Base-by-base conservation (phyloP, 2,888 invertebrate genomes). In the Acronicta leporina region DNA sequence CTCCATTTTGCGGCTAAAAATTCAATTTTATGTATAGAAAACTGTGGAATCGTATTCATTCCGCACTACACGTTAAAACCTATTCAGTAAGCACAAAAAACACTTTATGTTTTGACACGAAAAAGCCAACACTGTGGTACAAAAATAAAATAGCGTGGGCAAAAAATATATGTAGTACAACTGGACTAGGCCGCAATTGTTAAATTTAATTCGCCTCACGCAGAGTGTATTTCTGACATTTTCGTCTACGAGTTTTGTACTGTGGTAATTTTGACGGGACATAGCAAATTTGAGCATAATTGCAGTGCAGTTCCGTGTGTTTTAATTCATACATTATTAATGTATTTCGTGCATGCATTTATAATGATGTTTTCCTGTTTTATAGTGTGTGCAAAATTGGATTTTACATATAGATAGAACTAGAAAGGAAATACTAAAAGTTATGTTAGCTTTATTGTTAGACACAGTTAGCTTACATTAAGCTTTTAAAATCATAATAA, bases 171-270 rank as follows among this genome's bases (percentile, higher is more conserved):
- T 43, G 33, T 38, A 38, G 41, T 50, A 60, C 43, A 57, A 50
- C 58, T 60, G 63, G 68, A 68, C 52, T 43, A 60, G 59, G 48
- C 64, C 70, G 38, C 62, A 77, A 75, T 76, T 55, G 75, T 68
- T 70, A 60, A 80, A 81, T 79, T 74, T 66, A 67, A 76, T 75
- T 56, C 35, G 38, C 33, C 33, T 41, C 6, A 25, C 20, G 38
- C 42, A 5, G 54, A 59, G n/a, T 48, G 35, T 46, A 57, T 75
- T 69, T 69, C 57, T 42, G 46, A 59, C 20, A 51, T 64, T 69
- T 58, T 46, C 43, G 42, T 47, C 14, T n/a, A 27, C 38, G 33
- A 49, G 9, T 67, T 73, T 16, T 45, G 41, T 40, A 62, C 45
- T 9, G 53, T 43, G 67, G 30, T 51, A 5, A 55, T 50, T 65